These are phyloP conservation scores for Brachyistius frenatus DNA, from an alignment of 2,113 vertebrate species.

Conservation along the genomic window DNA sequence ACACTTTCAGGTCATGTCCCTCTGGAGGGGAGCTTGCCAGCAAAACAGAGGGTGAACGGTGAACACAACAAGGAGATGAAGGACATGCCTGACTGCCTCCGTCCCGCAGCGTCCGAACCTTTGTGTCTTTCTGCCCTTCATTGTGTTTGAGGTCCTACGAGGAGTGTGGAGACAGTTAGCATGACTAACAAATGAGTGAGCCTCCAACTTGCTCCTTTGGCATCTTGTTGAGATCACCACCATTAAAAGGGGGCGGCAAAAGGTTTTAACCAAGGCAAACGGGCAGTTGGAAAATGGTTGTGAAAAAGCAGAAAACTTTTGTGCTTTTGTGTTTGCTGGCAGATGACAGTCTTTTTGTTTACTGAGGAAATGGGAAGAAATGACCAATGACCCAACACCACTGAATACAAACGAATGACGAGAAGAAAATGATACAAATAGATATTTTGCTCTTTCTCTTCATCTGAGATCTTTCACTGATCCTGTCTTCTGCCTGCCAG, in stretches of 20 bases:
- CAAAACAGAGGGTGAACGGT: conserved; percentile 34
- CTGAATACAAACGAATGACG: conserved; percentile 40
- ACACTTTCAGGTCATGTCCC: conserved; percentile 59
- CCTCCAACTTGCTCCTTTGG: neutral
- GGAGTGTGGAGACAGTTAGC: neutral
- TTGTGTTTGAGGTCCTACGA: conserved; percentile 43
- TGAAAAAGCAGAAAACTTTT: neutral
- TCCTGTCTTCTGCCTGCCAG: conserved; percentile 60
- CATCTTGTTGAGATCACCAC: neutral
- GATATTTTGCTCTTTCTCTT: conserved; percentile 47
- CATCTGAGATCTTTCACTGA: conserved; percentile 50
- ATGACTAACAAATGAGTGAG: neutral
- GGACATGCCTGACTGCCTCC: conserved; percentile 55
- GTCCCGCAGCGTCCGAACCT: conserved; percentile 33
- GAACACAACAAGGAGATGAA: conserved; percentile 46
- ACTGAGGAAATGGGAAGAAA: conserved; percentile 18
- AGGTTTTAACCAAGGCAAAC: conserved; percentile 2
- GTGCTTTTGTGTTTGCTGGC: neutral
- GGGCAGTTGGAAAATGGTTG: conserved; percentile 1
- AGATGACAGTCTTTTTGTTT: conserved; percentile 17
- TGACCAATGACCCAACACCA: conserved; percentile 47
- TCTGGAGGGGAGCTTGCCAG: conserved; percentile 50
- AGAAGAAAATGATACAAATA: conserved; percentile 31
- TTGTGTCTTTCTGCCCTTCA: conserved; percentile 39
- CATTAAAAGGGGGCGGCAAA: neutral